Evolutionary conservation across 2,113 vertebrate species (phyloP), one percentile per base, ranked within the genome.

Genomic region (Thomomys bottae): DNA sequence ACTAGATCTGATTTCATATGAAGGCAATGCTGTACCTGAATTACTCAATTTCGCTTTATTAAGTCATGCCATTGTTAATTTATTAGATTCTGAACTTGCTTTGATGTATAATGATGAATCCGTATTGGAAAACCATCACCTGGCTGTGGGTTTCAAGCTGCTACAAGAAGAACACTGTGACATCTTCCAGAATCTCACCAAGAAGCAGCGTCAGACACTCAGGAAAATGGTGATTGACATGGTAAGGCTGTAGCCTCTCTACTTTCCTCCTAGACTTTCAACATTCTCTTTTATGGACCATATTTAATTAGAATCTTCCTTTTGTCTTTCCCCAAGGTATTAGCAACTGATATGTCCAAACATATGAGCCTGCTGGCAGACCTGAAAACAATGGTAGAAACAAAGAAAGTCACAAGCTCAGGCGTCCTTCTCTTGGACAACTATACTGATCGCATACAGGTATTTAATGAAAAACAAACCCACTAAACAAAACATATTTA

Each of bases 71-170:
- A 75, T 78, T 49, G 64, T 49, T 40, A 45, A 4, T 82, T 75
- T 70, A 21, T 68, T 90, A 99, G 99, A 99, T 97, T 99, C 99
- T 0, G 99, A 99, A 92, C 98, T 99, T 92, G 99, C 99, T 45
- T 97, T 99, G 95, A 99, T 99, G 99, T 99, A 99, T 97, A 99
- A 99, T 0, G 99, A 99, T 0, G 99, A 99, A 40, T 99, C 99
- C 1, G 99, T 99, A 94, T 94, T 99, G 97, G 99, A 99, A 98
- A 99, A 99, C 96, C 99, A 99, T 94, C 99, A 99, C 94, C 98
- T 99, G 3, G 99, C 99, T 0, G 99, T 99, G 93, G 99, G 99
- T 36, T 99, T 99, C 98, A 99, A 99, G 54, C 97, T 99, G 92
- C 98, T 99, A 24, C 99, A 99, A 93, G 99, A 99, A 95, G 99